Evolutionary conservation across 2,888 invertebrate species (phyloP), one percentile per base, ranked within the genome.

Genomic region (Drosophila phalerata): DNA sequence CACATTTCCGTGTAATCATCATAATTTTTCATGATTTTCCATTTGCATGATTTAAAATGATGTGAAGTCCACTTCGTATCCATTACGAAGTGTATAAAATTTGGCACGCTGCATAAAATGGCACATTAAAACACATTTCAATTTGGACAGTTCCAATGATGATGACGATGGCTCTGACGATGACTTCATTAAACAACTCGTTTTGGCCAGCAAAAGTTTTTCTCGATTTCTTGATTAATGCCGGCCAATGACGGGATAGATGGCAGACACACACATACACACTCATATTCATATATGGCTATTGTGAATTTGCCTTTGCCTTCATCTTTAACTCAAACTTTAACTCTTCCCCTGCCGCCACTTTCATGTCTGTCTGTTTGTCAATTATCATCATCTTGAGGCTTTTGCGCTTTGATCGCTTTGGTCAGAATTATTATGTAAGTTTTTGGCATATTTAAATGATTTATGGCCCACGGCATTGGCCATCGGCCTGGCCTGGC

Each of bases 371-470:
- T 45, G 45, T 56, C 56, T 34, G 45, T 72, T 61, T 80, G 84
- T 82, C 85, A 83, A 70, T 82, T 71, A 78, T 69, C 81, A 80
- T 73, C 62, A 67, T 49, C 38, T 62, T 70, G 76, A 58, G n/a
- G 38, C 51, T 38, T 38, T 65, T 47, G 64, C 70, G 45, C 61
- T 51, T 87, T 55, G 79, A 75, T 55, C 56, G 66, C 58, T 58
- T 82, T 63, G 76, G 73, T 77, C 88, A 85, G 85, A 85, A 85
- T 89, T 85, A 87, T 85, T 85, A 85, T 85, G 85, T 85, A 85
- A 85, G 88, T 70, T 86, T 82, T 87, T 88, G 87, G 88, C 86
- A 86, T 79, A 89, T 89, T 89, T 81, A 86, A 88, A 86, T 86
- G 86, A 86, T 86, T 86, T 86, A 86, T 86, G 75, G 81, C 84